Evolutionary conservation across 2,888 invertebrate genomes (phyloP).

Genomic region (Chymomyza caudatula): DNA sequence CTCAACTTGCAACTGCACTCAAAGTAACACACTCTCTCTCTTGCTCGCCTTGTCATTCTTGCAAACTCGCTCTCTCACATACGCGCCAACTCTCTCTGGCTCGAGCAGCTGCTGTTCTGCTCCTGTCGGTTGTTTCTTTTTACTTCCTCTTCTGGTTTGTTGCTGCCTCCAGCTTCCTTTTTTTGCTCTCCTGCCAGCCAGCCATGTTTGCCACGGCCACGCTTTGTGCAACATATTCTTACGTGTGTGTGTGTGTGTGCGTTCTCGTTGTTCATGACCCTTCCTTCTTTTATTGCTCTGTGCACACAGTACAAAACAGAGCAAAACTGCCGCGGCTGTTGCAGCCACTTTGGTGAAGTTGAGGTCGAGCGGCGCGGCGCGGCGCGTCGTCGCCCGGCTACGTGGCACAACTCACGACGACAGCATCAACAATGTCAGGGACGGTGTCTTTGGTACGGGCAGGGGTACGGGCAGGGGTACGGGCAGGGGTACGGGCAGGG

Average conservation of each 20-base stretch:
- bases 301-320: background rate
- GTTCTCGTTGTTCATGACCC: background rate
- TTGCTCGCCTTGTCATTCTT: background rate
- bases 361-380: background rate
- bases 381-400: background rate
- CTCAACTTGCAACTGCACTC: background rate
- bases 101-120: background rate
- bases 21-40: background rate
- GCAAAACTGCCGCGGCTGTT: background rate
- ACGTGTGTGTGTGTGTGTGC: background rate
- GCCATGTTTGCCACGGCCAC: background rate
- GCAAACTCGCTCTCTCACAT: slow-evolving; percentile 8
- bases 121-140: background rate
- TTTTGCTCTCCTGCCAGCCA: slow-evolving; percentile 5
- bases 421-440: background rate
- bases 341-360: background rate
- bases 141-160: background rate
- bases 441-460: background rate
- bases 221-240: background rate
- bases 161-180: slow-evolving; percentile 44
- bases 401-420: background rate
- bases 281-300: background rate
- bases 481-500: background rate
- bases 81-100: slow-evolving; percentile 6
- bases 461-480: background rate